Evolutionary conservation across 2,888 invertebrate genomes (phyloP).

Genomic region (Dinocampus coccinellae): DNA sequence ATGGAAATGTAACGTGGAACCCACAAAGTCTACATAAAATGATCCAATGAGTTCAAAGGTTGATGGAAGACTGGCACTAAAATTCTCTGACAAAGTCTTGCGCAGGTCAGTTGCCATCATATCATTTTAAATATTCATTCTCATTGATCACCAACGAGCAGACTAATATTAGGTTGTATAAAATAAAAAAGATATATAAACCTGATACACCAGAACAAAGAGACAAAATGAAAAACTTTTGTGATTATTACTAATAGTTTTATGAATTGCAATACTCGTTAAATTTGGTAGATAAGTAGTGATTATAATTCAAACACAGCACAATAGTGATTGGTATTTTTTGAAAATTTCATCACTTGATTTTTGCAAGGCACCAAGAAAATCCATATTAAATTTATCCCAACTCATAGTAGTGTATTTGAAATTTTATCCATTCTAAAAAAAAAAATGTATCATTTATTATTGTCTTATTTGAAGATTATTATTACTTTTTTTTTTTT

Average conservation of each 20-base stretch:
- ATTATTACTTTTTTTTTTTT: slow-evolving; percentile 1
- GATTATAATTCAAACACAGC: slow-evolving; percentile 33
- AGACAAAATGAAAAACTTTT: neutral
- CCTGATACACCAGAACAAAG: neutral
- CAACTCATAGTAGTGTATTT: slow-evolving; percentile 48
- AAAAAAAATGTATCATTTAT: no score
- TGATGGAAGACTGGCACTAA: neutral
- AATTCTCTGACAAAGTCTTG: neutral
- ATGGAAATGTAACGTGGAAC: neutral
- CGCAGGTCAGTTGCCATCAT: neutral
- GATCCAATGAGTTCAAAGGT: neutral
- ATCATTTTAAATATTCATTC: neutral
- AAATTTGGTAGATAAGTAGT: slow-evolving; percentile 47
- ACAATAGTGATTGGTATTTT: slow-evolving; percentile 38
- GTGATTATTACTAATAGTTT: neutral
- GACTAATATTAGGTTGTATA: neutral
- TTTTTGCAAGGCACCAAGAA: slow-evolving; percentile 44
- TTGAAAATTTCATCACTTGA: slow-evolving; percentile 31
- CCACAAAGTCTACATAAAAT: neutral
- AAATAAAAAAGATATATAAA: neutral
- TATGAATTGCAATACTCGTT: slow-evolving; percentile 38
- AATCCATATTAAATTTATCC: slow-evolving; percentile 47
- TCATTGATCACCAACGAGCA: neutral
- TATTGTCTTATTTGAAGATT: slow-evolving; percentile 23
- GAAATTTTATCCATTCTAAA: no score